Evolutionary conservation across 2,797 vertebrate genomes (phyloP), one percentile per base, ranked within the genome.

Genomic region (Rousettus madagascariensis): DNA sequence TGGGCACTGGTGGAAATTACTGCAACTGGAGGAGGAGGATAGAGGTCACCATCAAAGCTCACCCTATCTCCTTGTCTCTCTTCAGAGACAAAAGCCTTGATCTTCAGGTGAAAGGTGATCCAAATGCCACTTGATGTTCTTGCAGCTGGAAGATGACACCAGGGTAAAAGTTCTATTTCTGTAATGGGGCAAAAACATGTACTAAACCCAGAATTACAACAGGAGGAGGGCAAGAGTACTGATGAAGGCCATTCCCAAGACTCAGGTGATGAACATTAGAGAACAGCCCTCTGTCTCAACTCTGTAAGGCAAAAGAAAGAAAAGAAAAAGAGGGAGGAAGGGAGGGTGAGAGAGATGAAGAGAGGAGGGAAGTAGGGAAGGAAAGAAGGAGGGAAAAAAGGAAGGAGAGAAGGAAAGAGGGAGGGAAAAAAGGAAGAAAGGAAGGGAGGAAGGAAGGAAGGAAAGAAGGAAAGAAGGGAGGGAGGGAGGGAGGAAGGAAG

Each of bases 191-290:
- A 68, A 36, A 3, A 92, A 77, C 20, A n/a, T 13, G 4, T 41
- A 2, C 19, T 86, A 28, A 16, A 49, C 10, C 26, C 30, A 59
- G 33, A 4, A n/a, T 30, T 79, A 61, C 5, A 38, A 61, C 10
- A 71, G 43, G 28, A 51, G 11, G 33, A 49, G 0, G 3, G 24
- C 65, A 0, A 2, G 1, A 66, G 0, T 4, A 90, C n/a, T 87
- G 85, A 46, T 10, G 8, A 97, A 95, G 83, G 51, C 10, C 59
- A n/a, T 49, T 26, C 19, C 33, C 51, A 19, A 74, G 26, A 49
- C 66, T 38, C 13, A 41, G 13, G 22, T n/a, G 24, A 15, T 5
- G 12, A 33, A 68, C 26, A 38, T 57, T n/a, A 89, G 12, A 63
- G 38, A 80, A 75, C 1, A 65, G 3, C 12, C 8, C 1, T 36